Conservation (phyloP, 1,140 invertebrate species). For the Ceratosolen fusciceps region DNA sequence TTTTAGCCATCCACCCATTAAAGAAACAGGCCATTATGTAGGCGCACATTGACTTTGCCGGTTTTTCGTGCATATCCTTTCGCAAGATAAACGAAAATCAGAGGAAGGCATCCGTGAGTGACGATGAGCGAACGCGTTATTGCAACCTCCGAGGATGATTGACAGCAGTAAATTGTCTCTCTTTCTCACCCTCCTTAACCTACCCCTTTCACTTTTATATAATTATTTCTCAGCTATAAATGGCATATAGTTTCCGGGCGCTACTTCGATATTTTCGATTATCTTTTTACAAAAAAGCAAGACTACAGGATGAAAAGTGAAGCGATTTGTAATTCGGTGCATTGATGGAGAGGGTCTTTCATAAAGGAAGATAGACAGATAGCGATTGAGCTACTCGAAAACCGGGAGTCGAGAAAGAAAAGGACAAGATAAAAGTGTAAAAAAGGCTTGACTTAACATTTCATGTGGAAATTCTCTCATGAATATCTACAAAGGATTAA, state of each 20-base stretch:
- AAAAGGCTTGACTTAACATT: slow-evolving; percentile 25
- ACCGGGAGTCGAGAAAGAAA: neutral
- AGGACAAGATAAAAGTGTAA: neutral
- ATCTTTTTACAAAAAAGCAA: too few species aligned
- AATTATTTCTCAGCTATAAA: too few species aligned
- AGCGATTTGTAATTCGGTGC: slow-evolving; percentile 29
- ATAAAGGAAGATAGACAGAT: neutral
- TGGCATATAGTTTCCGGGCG: too few species aligned
- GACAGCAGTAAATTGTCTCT: slow-evolving; percentile 27
- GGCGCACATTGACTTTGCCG: neutral
- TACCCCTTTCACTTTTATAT: too few species aligned
- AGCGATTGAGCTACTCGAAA: neutral
- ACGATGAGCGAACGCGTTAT: slow-evolving; percentile 10
- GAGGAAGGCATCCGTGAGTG: neutral
- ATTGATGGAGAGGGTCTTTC: slow-evolving; percentile 13
- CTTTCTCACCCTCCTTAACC: neutral
- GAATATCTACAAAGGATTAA: slow-evolving; percentile 43
- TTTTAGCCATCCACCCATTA: neutral
- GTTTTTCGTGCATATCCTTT: neutral
- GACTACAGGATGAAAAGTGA: neutral
- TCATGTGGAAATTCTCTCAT: slow-evolving; percentile 42
- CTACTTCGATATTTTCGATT: too few species aligned
- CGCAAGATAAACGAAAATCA: neutral
- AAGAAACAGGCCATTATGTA: neutral
- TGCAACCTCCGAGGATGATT: slow-evolving; percentile 11